Evolutionary conservation across 2,797 vertebrate genomes (phyloP).

Genomic region (Tragopan temminckii): DNA sequence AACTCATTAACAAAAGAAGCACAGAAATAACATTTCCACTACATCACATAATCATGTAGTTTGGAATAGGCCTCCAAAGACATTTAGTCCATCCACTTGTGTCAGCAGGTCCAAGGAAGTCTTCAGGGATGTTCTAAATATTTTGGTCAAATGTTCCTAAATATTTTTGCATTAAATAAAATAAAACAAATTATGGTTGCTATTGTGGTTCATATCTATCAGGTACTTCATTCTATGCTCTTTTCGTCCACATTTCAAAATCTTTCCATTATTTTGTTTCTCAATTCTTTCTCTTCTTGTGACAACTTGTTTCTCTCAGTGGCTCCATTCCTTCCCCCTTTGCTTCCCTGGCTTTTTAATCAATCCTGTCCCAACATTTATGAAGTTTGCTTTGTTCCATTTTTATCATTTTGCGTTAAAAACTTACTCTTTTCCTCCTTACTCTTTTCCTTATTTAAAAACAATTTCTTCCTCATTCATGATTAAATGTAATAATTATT

Average conservation of each 20-base stretch:
- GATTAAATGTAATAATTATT: neutral
- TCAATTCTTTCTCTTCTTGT: neutral
- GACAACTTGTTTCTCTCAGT: neutral
- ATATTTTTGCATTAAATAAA: neutral
- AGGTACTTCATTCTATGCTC: neutral
- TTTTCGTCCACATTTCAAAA: neutral
- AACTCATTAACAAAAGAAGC: neutral
- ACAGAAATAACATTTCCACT: neutral
- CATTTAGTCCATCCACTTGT: rapidly evolving
- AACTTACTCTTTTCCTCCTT: neutral
- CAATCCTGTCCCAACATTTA: rapidly evolving
- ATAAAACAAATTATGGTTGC: neutral
- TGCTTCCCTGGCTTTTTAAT: neutral
- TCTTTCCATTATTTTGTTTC: neutral
- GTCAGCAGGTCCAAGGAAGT: neutral
- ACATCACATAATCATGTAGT: neutral
- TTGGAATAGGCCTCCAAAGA: neutral
- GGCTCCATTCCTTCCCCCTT: neutral
- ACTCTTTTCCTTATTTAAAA: neutral
- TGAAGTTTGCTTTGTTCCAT: neutral
- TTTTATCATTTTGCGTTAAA: neutral
- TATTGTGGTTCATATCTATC: neutral
- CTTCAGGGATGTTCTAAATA: neutral
- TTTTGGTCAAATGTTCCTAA: neutral
- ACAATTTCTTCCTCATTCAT: neutral